Percentiles rank a stretch among this genome's conserved stretches.
phyloP scores from a whole-genome alignment of 2,888 invertebrate species.

The Spilosoma lubricipeda region DNA sequence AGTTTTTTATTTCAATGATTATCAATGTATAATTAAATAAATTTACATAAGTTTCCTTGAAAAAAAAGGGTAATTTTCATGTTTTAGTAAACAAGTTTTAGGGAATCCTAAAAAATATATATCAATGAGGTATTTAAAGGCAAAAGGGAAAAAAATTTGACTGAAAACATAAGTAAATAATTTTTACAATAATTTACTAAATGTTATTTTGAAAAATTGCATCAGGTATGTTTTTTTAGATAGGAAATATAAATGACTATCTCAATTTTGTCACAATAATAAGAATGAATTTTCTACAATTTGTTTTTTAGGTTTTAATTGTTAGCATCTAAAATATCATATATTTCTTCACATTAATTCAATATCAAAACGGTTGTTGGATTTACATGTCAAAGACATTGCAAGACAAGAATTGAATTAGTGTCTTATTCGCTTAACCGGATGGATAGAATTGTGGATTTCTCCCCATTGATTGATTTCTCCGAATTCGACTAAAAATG shows the following conservation, averaged over 20 bases:
- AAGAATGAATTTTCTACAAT: background rate
- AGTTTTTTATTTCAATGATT: background rate
- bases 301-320: too few relatives aligned
- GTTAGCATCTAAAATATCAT: too few relatives aligned
- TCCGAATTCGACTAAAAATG: too few relatives aligned
- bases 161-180: background rate
- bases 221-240: background rate
- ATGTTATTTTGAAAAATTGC: background rate
- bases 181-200: background rate
- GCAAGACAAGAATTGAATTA: too few relatives aligned
- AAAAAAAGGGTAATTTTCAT: background rate
- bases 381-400: too few relatives aligned
- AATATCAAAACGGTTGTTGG: too few relatives aligned
- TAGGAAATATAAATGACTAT: background rate
- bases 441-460: too few relatives aligned
- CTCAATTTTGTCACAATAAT: too few relatives aligned
- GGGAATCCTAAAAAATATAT: background rate
- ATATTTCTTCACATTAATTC: too few relatives aligned
- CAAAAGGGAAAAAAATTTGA: background rate
- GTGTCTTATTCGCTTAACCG: too few relatives aligned
- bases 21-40: background rate
- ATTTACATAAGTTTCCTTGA: too few relatives aligned
- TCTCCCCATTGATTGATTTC: too few relatives aligned
- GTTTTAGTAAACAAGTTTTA: background rate
- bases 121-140: background rate